Evolutionary conservation across 2,113 vertebrate genomes (phyloP), one percentile per base, ranked within the genome.

Genomic region (Opisthocomus hoazin): DNA sequence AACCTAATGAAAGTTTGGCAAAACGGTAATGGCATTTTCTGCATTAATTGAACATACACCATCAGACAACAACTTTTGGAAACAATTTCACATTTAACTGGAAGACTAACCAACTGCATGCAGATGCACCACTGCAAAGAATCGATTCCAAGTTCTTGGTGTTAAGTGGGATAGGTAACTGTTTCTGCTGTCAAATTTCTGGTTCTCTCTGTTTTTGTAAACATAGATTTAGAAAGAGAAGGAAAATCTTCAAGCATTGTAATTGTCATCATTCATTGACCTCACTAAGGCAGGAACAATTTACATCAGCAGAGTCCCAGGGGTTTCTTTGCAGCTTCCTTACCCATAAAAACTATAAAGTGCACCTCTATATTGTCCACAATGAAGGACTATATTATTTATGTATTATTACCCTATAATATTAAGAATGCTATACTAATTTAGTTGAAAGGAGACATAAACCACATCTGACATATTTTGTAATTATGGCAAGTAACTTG

Each of bases 371-470:
- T 20, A 50, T 12, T 78, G 43, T 39, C 29, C 21, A 20, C 53
- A 17, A 41, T 20, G 57, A 82, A 89, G 41, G n/a, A 36, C 32
- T 66, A 7, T 13, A 30, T 41, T 15, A 45, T 48, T 32, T 68
- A 64, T 23, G 24, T 34, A 21, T 76, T 65, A n/a, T 53, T 69
- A 53, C 41, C 51, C 51, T 21, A 27, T 2, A 68, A 29, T 34
- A 48, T 54, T 50, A 87, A 64, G 63, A 91, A 58, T 58, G 65
- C 26, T 61, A 63, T 21, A 29, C 69, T 87, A 43, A 57, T 91
- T 92, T 87, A 84, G 57, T 65, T 94, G 84, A 94, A 94, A 89
- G 84, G 45, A 92, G 61, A 54, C 36, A 73, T 45, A 82, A 78
- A 71, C n/a, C 24, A 37, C 83, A 71, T 57, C 64, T 84, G 37